Conservation (phyloP, 2,113 vertebrate species). For the Astatoreochromis straeleni region DNA sequence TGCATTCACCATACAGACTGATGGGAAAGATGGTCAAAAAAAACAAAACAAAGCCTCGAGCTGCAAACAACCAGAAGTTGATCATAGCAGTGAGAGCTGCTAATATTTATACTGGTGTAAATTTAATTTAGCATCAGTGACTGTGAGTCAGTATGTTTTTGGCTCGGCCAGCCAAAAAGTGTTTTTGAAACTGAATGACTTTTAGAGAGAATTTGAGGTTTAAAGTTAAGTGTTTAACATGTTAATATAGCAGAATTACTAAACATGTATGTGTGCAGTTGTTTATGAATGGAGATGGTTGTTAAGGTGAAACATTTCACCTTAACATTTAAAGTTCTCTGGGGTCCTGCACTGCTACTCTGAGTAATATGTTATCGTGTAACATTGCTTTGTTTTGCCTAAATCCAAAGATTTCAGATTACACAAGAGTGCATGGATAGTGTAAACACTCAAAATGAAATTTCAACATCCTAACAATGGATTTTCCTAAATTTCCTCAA, state of each 20-base stretch:
- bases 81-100: neutral
- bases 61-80: neutral
- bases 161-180: neutral
- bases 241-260: neutral
- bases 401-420: neutral
- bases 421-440: neutral
- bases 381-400: neutral
- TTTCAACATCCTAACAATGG: neutral
- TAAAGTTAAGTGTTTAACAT: neutral
- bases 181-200: neutral
- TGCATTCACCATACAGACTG: neutral
- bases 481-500: constrained; percentile 14
- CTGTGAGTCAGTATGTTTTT: neutral
- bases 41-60: neutral
- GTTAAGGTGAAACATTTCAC: neutral
- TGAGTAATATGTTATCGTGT: neutral
- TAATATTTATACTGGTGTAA: neutral
- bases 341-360: neutral
- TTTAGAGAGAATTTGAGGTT: neutral
- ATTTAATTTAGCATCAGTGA: neutral
- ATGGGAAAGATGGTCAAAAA: neutral
- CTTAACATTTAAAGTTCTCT: neutral
- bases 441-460: constrained; percentile 1
- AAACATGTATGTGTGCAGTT: neutral
- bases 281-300: neutral